These are phyloP conservation scores for Limnephilus marmoratus DNA, from an alignment of 2,888 invertebrate genomes.

Conservation along the genomic window DNA sequence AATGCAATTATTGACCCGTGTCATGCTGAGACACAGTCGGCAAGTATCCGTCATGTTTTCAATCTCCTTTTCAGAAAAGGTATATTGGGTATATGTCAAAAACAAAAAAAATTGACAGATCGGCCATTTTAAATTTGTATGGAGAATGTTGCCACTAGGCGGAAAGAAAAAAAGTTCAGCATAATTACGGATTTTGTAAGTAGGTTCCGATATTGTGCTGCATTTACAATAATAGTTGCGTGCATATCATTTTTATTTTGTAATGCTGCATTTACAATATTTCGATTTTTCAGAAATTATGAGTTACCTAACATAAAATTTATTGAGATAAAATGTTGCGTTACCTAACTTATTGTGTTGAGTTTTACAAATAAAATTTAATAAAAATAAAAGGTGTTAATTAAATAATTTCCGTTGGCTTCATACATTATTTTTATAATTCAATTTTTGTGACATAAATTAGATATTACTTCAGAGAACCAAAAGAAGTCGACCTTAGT, in stretches of 20 bases:
- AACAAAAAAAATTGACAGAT: constrained; percentile 69
- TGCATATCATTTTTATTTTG: background rate
- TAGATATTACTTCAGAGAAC: too few relatives aligned
- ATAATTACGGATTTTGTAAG: background rate
- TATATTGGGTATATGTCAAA: constrained; percentile 35
- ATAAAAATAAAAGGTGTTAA: too few relatives aligned
- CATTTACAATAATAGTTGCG: background rate
- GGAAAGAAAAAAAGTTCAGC: background rate
- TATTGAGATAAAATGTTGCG: too few relatives aligned
- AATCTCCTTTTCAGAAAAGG: constrained; percentile 16
- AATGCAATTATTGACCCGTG: constrained; percentile 81
- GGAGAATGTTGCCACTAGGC: constrained; percentile 6
- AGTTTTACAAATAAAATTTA: too few relatives aligned
- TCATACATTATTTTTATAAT: too few relatives aligned
- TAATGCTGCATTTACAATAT: background rate
- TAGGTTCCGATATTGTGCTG: constrained; percentile 4
- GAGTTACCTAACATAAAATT: too few relatives aligned
- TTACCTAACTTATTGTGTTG: too few relatives aligned
- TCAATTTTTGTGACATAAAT: too few relatives aligned
- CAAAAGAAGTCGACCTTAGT: too few relatives aligned
- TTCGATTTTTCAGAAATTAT: too few relatives aligned
- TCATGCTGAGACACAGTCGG: constrained; percentile 66
- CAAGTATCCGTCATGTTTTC: constrained; percentile 57
- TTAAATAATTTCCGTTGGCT: too few relatives aligned
- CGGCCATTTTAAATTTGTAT: constrained; percentile 70